Conservation (phyloP, 1,140 invertebrate genomes). For the Brachionus sp. region DNA sequence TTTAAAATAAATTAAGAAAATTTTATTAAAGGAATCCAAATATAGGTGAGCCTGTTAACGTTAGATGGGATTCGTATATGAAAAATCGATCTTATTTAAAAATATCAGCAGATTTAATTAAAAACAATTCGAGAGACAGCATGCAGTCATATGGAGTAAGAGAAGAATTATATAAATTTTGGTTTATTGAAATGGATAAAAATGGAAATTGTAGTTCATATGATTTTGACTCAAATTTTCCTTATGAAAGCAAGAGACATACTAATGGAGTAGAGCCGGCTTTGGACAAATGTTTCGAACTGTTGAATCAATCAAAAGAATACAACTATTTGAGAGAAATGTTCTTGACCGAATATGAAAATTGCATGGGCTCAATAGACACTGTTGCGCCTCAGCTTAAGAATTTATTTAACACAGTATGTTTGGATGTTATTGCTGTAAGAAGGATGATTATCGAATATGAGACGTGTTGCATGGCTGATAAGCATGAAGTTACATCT, state of each 20-base stretch:
- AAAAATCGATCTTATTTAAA: neutral
- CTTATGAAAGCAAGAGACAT: neutral
- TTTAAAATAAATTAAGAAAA: neutral
- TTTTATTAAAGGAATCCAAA: constrained; percentile 9
- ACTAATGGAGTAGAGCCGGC: neutral
- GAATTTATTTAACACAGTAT: constrained; percentile 25
- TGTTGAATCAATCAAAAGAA: constrained; percentile 14
- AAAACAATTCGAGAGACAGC: neutral
- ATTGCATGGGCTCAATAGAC: neutral
- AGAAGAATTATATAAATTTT: constrained; percentile 28
- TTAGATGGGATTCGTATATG: constrained; percentile 10
- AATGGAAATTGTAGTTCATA: constrained; percentile 28
- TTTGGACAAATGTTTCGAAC: constrained; percentile 19
- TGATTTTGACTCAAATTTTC: neutral
- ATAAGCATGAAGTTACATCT: neutral
- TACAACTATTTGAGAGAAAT: constrained; percentile 28
- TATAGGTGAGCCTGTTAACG: neutral
- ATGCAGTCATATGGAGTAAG: neutral
- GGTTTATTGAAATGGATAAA: constrained; percentile 34
- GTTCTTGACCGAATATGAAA: constrained; percentile 38
- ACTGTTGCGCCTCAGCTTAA: neutral
- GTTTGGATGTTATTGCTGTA: constrained; percentile 26
- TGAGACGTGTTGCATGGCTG: neutral
- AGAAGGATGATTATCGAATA: constrained; percentile 35
- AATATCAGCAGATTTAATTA: neutral